These are phyloP conservation scores for Eupeodes luniger DNA, from an alignment of 2,888 invertebrate species.

Conservation along the genomic window DNA sequence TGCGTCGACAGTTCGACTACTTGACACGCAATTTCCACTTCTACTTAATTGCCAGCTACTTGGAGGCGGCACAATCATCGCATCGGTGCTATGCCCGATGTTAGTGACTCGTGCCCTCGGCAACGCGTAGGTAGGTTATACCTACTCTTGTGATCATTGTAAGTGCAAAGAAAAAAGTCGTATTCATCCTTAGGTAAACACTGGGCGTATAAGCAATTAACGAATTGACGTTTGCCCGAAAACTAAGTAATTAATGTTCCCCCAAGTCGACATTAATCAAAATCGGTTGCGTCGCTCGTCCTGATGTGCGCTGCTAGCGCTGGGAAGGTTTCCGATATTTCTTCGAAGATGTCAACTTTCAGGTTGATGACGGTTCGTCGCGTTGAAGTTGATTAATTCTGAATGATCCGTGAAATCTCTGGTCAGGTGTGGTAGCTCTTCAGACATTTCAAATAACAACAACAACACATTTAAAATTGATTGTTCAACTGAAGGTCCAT, in stretches of 20 bases:
- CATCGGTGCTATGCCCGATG: not conserved
- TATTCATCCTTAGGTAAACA: slow-evolving; percentile 8
- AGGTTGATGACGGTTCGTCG: slow-evolving; percentile 22
- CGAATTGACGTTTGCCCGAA: slow-evolving; percentile 63
- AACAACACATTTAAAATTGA: slow-evolving; percentile 3
- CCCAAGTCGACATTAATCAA: slow-evolving; percentile 65
- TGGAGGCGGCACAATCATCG: not conserved
- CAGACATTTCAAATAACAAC: not conserved
- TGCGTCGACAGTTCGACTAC: slow-evolving; percentile 60
- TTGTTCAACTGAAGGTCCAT: slow-evolving; percentile 4
- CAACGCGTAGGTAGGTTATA: slow-evolving; percentile 11
- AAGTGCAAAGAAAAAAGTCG: slow-evolving; percentile 2
- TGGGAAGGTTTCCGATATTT: slow-evolving; percentile 35
- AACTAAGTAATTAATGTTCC: slow-evolving; percentile 66
- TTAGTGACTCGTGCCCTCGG: slow-evolving; percentile 32
- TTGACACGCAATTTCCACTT: slow-evolving; percentile 73
- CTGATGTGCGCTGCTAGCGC: slow-evolving; percentile 35
- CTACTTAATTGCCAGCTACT: slow-evolving; percentile 51
- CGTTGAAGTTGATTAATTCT: slow-evolving; percentile 56
- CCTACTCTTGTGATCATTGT: not conserved
- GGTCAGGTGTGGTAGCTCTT: slow-evolving; percentile 60
- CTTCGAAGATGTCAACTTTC: slow-evolving; percentile 41
- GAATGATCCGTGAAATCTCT: slow-evolving; percentile 66
- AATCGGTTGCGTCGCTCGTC: slow-evolving; percentile 57
- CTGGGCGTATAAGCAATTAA: slow-evolving; percentile 57